Base-by-base conservation (phyloP, 1,140 invertebrate species). In the Cotesia glomerata region DNA sequence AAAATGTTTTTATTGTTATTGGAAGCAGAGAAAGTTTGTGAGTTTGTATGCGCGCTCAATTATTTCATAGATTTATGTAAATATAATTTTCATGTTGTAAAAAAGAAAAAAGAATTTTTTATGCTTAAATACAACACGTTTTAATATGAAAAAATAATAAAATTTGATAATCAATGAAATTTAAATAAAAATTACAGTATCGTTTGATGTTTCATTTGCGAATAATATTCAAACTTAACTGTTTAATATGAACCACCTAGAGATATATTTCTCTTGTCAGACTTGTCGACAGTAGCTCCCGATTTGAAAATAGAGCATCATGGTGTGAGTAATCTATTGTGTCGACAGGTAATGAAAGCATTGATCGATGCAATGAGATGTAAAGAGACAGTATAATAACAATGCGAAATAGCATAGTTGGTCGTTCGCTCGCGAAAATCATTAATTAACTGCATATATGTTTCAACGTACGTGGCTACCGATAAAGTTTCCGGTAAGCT, bases 191-290 rank as follows among this genome's bases (percentile, higher is more conserved):
- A 45, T 62, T 61, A 13, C 59, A 71, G 51, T 64, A 39, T 54
- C 59, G 49, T 45, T 34, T 62, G 49, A 65, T 49, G 34, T 65
- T 64, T 61, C 64, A 71, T 71, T 71, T 71, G 51, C 45, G 34
- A 11, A 34, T 71, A 56, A 71, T 71, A 71, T 71, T 71, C 56
- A 61, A 71, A 65, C 69, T 71, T 36, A 26, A 64, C 69, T 71
- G 62, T 64, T 71, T 64, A n/a, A n/a, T n/a, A 71, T 71, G 69
- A 71, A 71, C 69, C 52, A 71, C 62, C 49, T 39, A 8, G 69
- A 69, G 45, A 65, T 36, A 45, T 64, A 64, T 65, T 65, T 65
- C 36, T 45, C 63, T 65, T n/a, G 39, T 16, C 63, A 39, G 14
- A 45, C 18, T 14, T 39, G 45, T 65, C 63, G 18, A 58, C 56